Base-by-base conservation (phyloP, 2,888 invertebrate species). In the Pteria penguin region DNA sequence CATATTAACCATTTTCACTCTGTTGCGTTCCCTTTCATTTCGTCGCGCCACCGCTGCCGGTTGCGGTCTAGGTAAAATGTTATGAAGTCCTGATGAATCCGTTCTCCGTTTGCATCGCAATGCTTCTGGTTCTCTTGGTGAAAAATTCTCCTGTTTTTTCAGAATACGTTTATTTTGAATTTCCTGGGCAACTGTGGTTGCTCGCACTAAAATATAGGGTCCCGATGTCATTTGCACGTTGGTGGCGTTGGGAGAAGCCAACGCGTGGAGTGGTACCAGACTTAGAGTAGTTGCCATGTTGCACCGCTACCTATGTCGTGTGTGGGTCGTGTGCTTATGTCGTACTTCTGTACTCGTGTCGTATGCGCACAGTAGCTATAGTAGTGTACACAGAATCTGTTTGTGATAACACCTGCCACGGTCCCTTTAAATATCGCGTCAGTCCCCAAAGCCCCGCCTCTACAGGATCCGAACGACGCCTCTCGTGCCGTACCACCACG, bases 11-110 rank as follows among this genome's bases (percentile, higher is more conserved):
- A 97, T 97, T 92, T 97, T 97, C 85, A 98, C 98, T 85, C 98
- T 95, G 91, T 98, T 98, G 85, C 98, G 93, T 93, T 98, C 98
- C 54, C 98, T 94, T 31, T 98, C 98, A 93, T 98, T 98, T 87
- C 98, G 94, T 70, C 97, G 93, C 0, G 96, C 97, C 26, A 91
- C 91, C 4, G 97, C 96, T 33, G 97, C 96, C 24, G 96, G 96
- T n/a, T 85, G 85, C 0, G 86, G 83, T 65, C 84, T 82, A 1
- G 88, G 85, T 36, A 89, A 77, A 31, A 85, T 84, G 67, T 84
- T 82, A 4, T 89, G 89, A n/a, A 90, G 81, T 27, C 82, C 82
- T 8, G 84, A 82, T 68, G 90, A 85, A 76, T 90, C 89, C 2
- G 90, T 85, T 27, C 90, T 75, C 33, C 91, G 69, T 73, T 91